Evolutionary conservation across 2,888 invertebrate species (phyloP), one percentile per base, ranked within the genome.

Genomic region (Smittia sp.): DNA sequence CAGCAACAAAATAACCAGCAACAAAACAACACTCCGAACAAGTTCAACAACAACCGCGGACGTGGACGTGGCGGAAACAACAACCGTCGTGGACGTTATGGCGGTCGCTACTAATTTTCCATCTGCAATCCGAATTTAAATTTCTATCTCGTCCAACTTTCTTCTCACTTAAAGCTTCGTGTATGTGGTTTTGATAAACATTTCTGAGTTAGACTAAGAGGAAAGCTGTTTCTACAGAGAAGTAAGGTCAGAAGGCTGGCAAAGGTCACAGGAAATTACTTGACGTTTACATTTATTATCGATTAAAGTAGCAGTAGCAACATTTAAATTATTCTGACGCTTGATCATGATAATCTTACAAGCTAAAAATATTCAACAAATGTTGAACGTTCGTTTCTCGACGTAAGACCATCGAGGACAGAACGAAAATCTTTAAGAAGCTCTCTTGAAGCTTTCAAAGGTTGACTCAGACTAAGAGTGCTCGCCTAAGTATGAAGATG

Each of bases 91-190:
- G 72, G 72, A 1, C 72, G 72, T n/a, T 62, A 72, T 72, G 58
- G 58, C 1, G 72, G 72, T 62, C 58, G 72, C 39, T 72, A 54
- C 27, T 72, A 72, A 62, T 38, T 72, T 46, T n/a, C 15, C 46
- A 46, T 6, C 70, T n/a, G 4, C 24, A 24, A 24, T 15, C 58
- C 20, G 22, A 20, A 58, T 24, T 46, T 46, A 46, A 15, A 15
- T 46, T 11, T 46, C 2, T 11, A 46, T 46, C 2, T 3, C n/a
- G 2, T 46, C 46, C 11, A 46, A 46, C 13, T 46, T 32, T 32
- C n/a, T n/a, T n/a, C n/a, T 32, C 32, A 32, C 32, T 9, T 32
- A n/a, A 39, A 39, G 39, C 39, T 46, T n/a, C 15, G 46, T n/a
- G 46, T 11, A n/a, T n/a, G 46, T 46, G 46, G 13, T 46, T 46